Conservation (phyloP, 2,113 vertebrate genomes). For the Bungarus multicinctus region DNA sequence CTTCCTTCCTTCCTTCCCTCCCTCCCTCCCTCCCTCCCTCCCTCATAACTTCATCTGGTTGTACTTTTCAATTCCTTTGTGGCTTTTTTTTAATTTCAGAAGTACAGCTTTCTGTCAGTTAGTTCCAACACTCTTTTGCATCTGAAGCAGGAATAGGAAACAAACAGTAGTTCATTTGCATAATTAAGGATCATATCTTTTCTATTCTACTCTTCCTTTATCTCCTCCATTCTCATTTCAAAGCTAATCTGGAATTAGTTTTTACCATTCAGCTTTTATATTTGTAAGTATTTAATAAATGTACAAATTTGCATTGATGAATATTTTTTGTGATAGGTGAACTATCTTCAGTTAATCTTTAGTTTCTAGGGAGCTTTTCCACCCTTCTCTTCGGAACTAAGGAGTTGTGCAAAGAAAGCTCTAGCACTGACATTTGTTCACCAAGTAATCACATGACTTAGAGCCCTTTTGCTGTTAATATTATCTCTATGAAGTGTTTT, state of each 20-base stretch:
- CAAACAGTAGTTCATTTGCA: not conserved
- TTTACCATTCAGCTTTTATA: not conserved
- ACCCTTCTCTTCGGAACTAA: not conserved
- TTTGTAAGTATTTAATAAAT: not conserved
- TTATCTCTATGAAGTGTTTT: not conserved
- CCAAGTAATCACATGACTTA: constrained; percentile 1
- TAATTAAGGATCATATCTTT: no score
- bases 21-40: not conserved
- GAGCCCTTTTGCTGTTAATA: not conserved
- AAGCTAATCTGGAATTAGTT: not conserved
- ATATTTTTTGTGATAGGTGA: not conserved
- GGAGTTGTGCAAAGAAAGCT: not conserved
- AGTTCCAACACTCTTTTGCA: not conserved
- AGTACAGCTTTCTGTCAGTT: not conserved
- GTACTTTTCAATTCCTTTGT: not conserved
- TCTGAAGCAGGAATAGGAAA: not conserved
- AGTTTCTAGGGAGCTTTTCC: not conserved
- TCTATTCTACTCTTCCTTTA: not conserved
- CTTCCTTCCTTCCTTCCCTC: not conserved
- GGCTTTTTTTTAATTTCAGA: not conserved
- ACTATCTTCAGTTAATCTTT: not conserved
- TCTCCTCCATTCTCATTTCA: not conserved
- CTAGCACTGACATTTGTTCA: not conserved
- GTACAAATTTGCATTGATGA: not conserved
- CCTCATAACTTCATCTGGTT: not conserved